Conservation (phyloP, 2,888 invertebrate genomes). For the Agapostemon virescens region DNA sequence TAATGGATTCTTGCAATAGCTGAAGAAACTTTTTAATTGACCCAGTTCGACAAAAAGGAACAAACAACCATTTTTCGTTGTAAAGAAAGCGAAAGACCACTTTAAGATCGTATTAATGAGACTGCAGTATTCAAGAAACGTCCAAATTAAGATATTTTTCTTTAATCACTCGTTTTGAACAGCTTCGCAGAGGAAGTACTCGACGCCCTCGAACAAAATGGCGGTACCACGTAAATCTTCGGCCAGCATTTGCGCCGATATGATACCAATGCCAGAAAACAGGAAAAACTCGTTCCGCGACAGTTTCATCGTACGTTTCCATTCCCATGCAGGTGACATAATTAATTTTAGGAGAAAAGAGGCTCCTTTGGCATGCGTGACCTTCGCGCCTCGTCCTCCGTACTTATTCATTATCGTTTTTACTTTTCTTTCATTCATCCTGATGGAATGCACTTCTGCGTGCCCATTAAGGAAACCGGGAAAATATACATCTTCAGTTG, state of each 20-base stretch:
- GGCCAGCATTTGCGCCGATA: not conserved
- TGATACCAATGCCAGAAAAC: conserved; percentile 12
- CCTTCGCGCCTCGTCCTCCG: conserved; percentile 19
- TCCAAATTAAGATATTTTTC: not conserved
- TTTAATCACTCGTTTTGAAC: not conserved
- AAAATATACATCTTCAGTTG: not conserved
- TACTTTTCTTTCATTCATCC: not conserved
- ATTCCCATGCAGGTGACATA: not conserved
- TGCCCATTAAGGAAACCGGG: not conserved
- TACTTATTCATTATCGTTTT: conserved; percentile 14
- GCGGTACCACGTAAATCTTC: not conserved
- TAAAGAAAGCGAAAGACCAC: not conserved
- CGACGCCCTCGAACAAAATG: not conserved
- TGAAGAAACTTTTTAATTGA: no score
- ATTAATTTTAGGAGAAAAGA: conserved; percentile 31
- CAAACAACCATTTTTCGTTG: not conserved
- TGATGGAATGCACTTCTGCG: not conserved
- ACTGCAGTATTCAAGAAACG: not conserved
- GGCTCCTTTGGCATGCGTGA: conserved; percentile 18
- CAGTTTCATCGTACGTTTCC: not conserved
- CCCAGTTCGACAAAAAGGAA: no score
- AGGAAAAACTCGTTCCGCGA: conserved; percentile 6
- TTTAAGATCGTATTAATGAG: not conserved
- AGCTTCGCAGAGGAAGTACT: not conserved
- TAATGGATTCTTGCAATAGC: no score